Percentiles rank a stretch among this genome's conserved stretches.
These are phyloP conservation scores for Zophobas atratus DNA, from an alignment of 1,140 invertebrate genomes.

Conservation along the genomic window DNA sequence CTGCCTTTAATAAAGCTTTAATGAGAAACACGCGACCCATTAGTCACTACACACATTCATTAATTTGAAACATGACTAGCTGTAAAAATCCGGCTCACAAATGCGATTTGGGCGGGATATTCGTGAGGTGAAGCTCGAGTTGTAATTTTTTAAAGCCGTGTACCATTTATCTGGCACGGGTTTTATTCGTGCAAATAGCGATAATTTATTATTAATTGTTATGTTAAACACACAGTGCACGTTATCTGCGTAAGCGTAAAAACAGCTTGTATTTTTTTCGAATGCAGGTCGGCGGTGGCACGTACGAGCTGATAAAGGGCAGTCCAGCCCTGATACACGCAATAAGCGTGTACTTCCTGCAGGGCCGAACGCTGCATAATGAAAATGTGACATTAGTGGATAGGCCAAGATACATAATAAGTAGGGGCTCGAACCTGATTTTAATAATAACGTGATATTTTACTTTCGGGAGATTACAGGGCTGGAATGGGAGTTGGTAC, in stretches of 20 bases:
- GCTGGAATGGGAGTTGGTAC: too few relatives aligned
- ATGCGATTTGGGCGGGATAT: conserved; percentile 1
- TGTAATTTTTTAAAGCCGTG: conserved; percentile 26
- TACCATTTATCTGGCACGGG: conserved; percentile 20
- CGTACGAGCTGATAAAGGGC: conserved; percentile 7
- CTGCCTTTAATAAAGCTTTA: background rate
- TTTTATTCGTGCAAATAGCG: conserved; percentile 29
- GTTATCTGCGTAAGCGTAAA: conserved; percentile 33
- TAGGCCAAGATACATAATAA: too few relatives aligned
- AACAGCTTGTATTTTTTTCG: conserved; percentile 35
- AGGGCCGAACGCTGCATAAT: background rate
- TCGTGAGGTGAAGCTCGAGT: background rate
- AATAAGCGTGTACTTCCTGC: conserved; percentile 30
- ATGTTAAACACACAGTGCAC: conserved; percentile 28
- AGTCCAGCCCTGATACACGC: conserved; percentile 1
- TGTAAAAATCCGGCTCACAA: conserved; percentile 23
- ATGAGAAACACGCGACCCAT: conserved; percentile 31
- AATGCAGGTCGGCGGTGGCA: conserved; percentile 15
- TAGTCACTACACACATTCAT: conserved; percentile 3
- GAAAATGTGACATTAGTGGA: conserved; percentile 1
- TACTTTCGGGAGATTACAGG: too few relatives aligned
- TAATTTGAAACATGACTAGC: conserved; percentile 33
- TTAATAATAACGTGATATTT: too few relatives aligned
- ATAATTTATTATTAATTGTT: conserved; percentile 44
- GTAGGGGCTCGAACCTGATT: too few relatives aligned